These are phyloP conservation scores for Microtus richardsoni DNA, from an alignment of 2,113 vertebrate genomes.

Conservation along the genomic window DNA sequence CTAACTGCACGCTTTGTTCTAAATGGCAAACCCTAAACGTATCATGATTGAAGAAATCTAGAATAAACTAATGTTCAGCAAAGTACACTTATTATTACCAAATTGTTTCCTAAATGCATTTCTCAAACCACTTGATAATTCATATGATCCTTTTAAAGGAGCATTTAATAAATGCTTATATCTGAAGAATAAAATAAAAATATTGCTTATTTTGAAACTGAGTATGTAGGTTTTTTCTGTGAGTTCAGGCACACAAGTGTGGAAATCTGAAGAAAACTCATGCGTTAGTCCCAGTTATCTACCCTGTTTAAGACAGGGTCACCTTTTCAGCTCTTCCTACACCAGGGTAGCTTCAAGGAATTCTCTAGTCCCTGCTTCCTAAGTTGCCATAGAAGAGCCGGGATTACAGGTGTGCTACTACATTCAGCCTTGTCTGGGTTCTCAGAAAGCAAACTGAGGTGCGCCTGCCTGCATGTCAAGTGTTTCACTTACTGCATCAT, in stretches of 20 bases:
- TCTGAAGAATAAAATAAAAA: background rate
- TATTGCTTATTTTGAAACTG: background rate
- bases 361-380: background rate
- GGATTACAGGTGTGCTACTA: background rate
- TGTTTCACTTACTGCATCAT: background rate
- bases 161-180: background rate
- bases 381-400: too few species aligned
- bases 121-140: background rate
- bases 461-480: background rate
- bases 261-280: too few species aligned
- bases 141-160: background rate
- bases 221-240: background rate
- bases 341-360: background rate
- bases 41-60: background rate
- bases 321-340: background rate
- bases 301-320: background rate
- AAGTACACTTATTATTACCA: background rate
- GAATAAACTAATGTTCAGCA: slow-evolving; percentile 13
- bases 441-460: background rate
- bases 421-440: background rate
- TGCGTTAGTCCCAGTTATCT: background rate
- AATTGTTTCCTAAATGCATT: background rate
- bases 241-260: too few species aligned
- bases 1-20: background rate
- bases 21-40: background rate